Base-by-base conservation (phyloP, 2,888 invertebrate species). In the Drosophila phalerata region DNA sequence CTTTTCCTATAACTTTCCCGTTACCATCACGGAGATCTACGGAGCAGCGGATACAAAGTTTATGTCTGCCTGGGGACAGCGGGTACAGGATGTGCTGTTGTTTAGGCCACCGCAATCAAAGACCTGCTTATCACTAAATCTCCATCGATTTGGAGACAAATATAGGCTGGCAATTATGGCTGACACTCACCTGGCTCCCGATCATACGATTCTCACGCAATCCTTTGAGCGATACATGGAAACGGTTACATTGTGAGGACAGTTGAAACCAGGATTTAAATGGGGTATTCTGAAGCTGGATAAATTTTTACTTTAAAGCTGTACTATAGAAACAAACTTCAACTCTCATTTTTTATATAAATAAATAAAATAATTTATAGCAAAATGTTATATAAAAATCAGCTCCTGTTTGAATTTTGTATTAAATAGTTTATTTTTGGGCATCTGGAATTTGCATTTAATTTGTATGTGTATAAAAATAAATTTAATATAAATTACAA, bases 31-130 rank as follows among this genome's bases (percentile, higher is more conserved):
- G 1, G 92, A 92, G 71, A 91, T 92, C 52, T 88, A 92, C 77
- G 92, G 92, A 5, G 83, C 81, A 11, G 89, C 87, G 1, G 79
- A 89, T 0, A 87, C 79, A 10, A 74, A 91, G 32, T 90, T 92
- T 45, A 79, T 90, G 48, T 88, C 92, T 0, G 60, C 89, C 4
- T 92, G 92, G 92, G 92, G 92, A 0, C 92, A 92, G 58, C 73
- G 83, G 0, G 91, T 92, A 0, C 81, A 91, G 30, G 92, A 92
- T 85, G 90, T 92, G 0, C 53, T 92, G 6, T 85, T 92, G 1
- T 92, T 92, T 43, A 73, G 92, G 9, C 93, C 92, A 5, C 92
- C 92, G 2, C 92, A 92, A 65, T 92, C 92, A 0, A 92, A 92
- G 66, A 92, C 92, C 11, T 92, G 92, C 60, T 70, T 92, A 0